Evolutionary conservation across 2,888 invertebrate genomes (phyloP), one percentile per base, ranked within the genome.

Genomic region (Meliscaeva auricollis): DNA sequence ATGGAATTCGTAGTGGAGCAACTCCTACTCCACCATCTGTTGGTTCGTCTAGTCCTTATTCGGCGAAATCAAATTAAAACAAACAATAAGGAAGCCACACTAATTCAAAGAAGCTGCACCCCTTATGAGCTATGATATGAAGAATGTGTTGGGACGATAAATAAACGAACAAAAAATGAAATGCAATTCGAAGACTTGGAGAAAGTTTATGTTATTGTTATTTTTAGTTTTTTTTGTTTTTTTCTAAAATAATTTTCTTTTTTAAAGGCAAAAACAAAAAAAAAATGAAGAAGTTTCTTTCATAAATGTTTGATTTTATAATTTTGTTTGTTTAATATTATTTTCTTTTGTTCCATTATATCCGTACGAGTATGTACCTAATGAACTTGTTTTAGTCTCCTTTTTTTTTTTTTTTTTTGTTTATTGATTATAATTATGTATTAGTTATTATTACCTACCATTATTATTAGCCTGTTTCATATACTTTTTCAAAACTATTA

Each of bases 1-100:
- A 96, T 90, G 93, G 93, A 13, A 90, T 92, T 70, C 90, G 92
- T 13, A 92, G 91, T 79, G 90, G 90, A 60, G 90, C 92, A 69
- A 92, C 92, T 48, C 92, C 92, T 69, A 92, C 92, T 44, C 92
- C 92, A 80, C 91, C 92, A 30, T 91, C 91, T 30, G 91, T 91
- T 69, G 92, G 90, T 32, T 92, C 92, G 41, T 91, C 91, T 69
- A 92, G 92, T 88, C 91, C 92, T 76, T 92, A 90, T 89, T 91
- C 91, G 87, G 91, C 92, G 60, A 92, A 92, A 90, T 90, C 90
- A 30, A 90, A 89, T 81, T 90, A 87, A 88, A 81, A 35, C 5
- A 17, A 64, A 46, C 4, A 32, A 58, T 38, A 41, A 52, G 13
- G n/a, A 35, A 11, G 35, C 44, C 32, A 46, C 7, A 22, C 62